Percentiles rank a stretch among this genome's conserved stretches.
Conservation (phyloP, 2,888 invertebrate genomes). For the Rhopalosiphum nymphaeae region DNA sequence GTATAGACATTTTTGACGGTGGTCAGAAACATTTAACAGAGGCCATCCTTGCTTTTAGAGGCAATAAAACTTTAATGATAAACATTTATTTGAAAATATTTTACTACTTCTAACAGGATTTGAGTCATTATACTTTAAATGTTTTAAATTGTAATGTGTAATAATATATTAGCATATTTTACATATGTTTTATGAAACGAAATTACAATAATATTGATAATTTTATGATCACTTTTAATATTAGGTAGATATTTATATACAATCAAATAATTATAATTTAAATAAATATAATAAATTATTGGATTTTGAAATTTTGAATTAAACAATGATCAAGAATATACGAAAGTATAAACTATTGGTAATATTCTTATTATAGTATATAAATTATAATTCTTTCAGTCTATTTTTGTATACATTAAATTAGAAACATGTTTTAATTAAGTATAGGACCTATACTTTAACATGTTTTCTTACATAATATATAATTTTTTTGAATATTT, state of each 20-base stretch:
- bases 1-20: not conserved
- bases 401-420: not conserved
- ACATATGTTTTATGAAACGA: not conserved
- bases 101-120: accelerated
- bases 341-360: not conserved
- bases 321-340: not conserved
- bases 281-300: not conserved
- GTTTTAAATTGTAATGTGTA: not conserved
- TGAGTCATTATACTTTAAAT: not conserved
- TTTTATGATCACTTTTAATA: not conserved
- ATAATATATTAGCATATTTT: not conserved
- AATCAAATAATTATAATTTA: not conserved
- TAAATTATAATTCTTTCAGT: not conserved
- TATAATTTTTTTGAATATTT: not conserved
- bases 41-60: not conserved
- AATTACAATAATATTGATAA: not conserved
- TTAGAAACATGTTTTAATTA: not conserved
- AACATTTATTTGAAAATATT: not conserved
- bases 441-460: not conserved
- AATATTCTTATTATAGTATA: not conserved
- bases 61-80: not conserved
- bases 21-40: not conserved
- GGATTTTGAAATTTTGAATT: not conserved
- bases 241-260: not conserved
- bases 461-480: not conserved